Evolutionary conservation across 2,888 invertebrate genomes (phyloP), one percentile per base, ranked within the genome.

Genomic region (Iselma pallidipennis): DNA sequence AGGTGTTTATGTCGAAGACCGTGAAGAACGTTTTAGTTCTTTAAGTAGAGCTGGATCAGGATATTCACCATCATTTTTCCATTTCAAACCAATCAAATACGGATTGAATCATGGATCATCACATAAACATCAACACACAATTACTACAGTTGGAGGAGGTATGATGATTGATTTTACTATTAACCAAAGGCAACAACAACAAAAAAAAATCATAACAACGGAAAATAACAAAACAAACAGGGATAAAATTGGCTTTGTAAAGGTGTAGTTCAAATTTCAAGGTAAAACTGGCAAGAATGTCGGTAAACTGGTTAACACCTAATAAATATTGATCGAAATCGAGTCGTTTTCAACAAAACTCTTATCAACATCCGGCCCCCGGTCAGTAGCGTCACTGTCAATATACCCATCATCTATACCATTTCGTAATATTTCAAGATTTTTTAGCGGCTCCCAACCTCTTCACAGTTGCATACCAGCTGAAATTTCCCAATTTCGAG

Each of bases 61-160:
- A 61, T 94, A 94, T 81, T 94, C 94, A 59, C 95, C 95, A 5
- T 94, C 94, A 12, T 95, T 95, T 83, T 94, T 95, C 81, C 95
- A 95, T 84, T 94, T 95, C 83, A 95, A 95, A 81, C 95, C 95
- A 49, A 88, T 91, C 68, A 91, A 92, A 78, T 90, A 91, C 77
- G 90, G 89, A 60, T 54, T 75, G 23, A 68, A 63, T 52, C 70
- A 73, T 49, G 72, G 72, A 16, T 68, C 69, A 4, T 68, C 69
- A 26, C 69, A 72, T 33, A 78, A 79, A 65, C 75, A 78, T 60
- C 78, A 76, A 33, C 78, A 74, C 37, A 75, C 77, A 25, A 73
- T 78, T 49, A 76, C 79, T 4, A 77, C 80, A n/a, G 63, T 78
- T 31, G 75, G 78, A 62, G 77, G 77, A 74, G 80, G 79, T 76